These are phyloP conservation scores for Sebastes steindachneri DNA, from an alignment of 2,797 vertebrate genomes.

Conservation along the genomic window DNA sequence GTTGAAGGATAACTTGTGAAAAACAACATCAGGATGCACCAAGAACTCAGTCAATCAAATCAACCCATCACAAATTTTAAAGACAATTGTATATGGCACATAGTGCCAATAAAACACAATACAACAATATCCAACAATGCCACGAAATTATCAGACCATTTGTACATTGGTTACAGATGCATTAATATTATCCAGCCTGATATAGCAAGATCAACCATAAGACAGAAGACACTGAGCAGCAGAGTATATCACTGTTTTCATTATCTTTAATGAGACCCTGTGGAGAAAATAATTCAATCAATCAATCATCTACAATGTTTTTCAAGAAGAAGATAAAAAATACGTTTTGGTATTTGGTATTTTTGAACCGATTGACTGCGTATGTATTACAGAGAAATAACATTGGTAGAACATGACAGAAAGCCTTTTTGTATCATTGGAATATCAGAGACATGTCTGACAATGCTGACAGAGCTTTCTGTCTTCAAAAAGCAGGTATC, in stretches of 20 bases:
- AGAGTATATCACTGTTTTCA: neutral
- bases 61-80: neutral
- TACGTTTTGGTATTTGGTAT: no score
- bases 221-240: neutral
- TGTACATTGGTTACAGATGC: neutral
- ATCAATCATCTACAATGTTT: neutral
- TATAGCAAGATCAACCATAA: neutral
- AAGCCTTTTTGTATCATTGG: neutral
- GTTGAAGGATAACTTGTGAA: neutral
- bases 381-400: neutral
- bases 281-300: neutral
- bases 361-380: neutral
- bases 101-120: neutral
- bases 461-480: no score
- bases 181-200: neutral
- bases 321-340: neutral
- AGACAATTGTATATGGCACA: neutral
- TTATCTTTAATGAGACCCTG: neutral
- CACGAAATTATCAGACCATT: neutral
- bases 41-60: neutral
- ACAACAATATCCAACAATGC: neutral
- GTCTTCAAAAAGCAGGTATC: neutral
- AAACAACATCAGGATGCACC: neutral
- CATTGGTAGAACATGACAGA: neutral
- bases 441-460: neutral